These are phyloP conservation scores for Epinephelus malabaricus DNA, from an alignment of 2,797 vertebrate species.

Conservation along the genomic window DNA sequence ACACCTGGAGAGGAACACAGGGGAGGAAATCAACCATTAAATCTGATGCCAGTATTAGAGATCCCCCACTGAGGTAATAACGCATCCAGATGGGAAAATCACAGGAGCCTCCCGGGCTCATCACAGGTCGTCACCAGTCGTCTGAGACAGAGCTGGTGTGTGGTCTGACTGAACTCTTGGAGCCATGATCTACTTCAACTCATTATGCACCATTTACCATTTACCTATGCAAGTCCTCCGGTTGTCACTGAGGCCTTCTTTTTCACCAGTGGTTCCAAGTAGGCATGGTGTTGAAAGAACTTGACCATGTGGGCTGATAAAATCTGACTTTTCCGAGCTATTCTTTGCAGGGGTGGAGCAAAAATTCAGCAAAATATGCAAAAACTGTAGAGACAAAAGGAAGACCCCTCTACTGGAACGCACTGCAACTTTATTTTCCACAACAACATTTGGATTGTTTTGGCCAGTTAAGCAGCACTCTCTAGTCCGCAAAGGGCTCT, in stretches of 20 bases:
- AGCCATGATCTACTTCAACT: not conserved
- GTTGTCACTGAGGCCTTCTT: not conserved
- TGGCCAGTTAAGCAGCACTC: not conserved
- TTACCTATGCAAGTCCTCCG: not conserved
- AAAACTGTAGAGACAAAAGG: not conserved
- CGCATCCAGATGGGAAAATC: constrained; percentile 57
- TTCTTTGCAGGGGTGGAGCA: not conserved
- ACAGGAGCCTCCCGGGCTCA: constrained; percentile 38
- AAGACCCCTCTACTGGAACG: not conserved
- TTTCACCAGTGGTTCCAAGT: not conserved
- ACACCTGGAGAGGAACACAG: constrained; percentile 71
- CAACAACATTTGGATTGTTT: not conserved
- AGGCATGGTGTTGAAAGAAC: not conserved
- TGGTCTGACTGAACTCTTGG: constrained; percentile 17
- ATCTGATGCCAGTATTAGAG: constrained; percentile 57
- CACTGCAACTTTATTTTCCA: not conserved
- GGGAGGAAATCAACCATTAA: constrained; percentile 61
- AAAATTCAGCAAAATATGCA: constrained; percentile 7
- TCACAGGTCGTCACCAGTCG: constrained; percentile 27
- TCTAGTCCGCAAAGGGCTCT: no score
- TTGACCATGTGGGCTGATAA: not conserved
- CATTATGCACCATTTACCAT: not conserved
- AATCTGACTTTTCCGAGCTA: constrained; percentile 2
- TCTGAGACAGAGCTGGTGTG: constrained; percentile 18
- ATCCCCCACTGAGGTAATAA: constrained; percentile 49